Evolutionary conservation across 2,888 invertebrate genomes (phyloP), one percentile per base, ranked within the genome.

Genomic region (Heliconius charithonia): DNA sequence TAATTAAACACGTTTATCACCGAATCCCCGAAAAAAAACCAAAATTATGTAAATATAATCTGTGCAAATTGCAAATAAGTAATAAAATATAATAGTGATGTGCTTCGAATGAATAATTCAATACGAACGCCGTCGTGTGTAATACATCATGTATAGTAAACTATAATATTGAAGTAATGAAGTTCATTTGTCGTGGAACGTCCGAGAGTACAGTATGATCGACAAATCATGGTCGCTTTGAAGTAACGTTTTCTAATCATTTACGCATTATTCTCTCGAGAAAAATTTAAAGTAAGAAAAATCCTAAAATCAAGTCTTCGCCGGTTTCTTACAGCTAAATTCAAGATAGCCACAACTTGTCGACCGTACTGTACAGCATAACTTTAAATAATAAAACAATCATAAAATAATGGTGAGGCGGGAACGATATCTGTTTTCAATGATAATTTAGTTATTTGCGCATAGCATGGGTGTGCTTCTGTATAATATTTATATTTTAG

Each of bases 351-450:
- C n/a, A 59, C n/a, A n/a, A 59, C 59, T 59, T 4, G 12, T 59
- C 59, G 1, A 59, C 9, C n/a, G 12, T 59, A n/a, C 12, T 59
- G n/a, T n/a, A n/a, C 22, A 59, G 59, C 32, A 72, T 59, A 72
- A 72, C n/a, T 59, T 72, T 72, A 72, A 72, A 72, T 72, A 72
- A 59, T 72, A 72, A 59, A 72, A 72, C 59, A n/a, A 59, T 72
- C 72, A 59, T 37, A 59, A 2, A 72, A 72, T 71, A 72, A 72
- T 72, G 56, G 56, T 13, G n/a, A 12, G 72, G 71, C 29, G 71
- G 29, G 72, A 25, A n/a, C 32, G n/a, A 51, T 72, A 59, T 72
- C 72, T 72, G 59, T 19, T 37, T 41, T 69, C 69, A 69, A 69
- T 45, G 69, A 45, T 41, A 69, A 69, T 25, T 41, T 45, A 69